Evolutionary conservation across 2,113 vertebrate genomes (phyloP).

Genomic region (Pan troglodytes): NHGRI_mPanTro3-v2.1_pri NC_072409.2:97579501-97580000

Average conservation of each 20-base stretch:
- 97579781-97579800: not conserved
- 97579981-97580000: not conserved
- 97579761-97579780: not conserved
- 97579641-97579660: not conserved
- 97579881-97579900: not conserved
- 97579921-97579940: not conserved
- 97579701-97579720: conserved; percentile 9
- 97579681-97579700: not conserved
- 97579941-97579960: not conserved
- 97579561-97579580: not conserved
- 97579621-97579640: not conserved
- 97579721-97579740: not conserved
- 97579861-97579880: not conserved
- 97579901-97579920: not conserved
- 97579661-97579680: conserved; percentile 26
- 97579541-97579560: not conserved
- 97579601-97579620: not conserved
- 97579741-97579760: not conserved
- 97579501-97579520: not conserved
- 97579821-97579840: not conserved
- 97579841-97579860: not conserved
- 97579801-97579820: not conserved
- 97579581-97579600: not conserved
- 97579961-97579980: conserved; percentile 9
- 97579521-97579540: not conserved